Evolutionary conservation across 2,888 invertebrate genomes (phyloP), one percentile per base, ranked within the genome.

Genomic region (Iselma pallidipennis): DNA sequence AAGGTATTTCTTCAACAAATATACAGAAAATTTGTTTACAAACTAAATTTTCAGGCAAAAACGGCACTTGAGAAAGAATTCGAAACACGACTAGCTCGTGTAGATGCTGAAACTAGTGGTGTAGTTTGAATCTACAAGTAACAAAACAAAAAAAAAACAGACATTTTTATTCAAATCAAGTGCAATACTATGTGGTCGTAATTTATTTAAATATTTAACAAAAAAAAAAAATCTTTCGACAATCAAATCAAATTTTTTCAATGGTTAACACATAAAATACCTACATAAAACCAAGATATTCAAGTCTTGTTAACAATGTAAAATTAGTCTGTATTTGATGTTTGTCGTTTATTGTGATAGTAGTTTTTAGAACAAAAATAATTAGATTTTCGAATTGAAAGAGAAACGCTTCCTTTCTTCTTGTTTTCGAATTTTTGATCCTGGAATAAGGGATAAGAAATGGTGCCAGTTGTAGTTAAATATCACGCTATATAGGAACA

Each of bases 1-100:
- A 89, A 87, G 84, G 90, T 90, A 77, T 60, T 63, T 42, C 9
- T 37, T 33, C 21, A 55, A 16, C 14, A 29, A 28, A 26, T 56
- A 28, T 56, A 58, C 29, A 3, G 49, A 53, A 19, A 53, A 53
- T 23, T 37, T 49, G 12, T 9, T 57, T n/a, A n/a, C n/a, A n/a
- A n/a, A n/a, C n/a, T n/a, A n/a, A 19, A 42, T 57, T 70, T 71
- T 29, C 61, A 82, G 82, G 81, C 80, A 28, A 81, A 80, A 74
- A 67, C 74, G 50, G 80, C 80, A 7, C 71, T 82, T 42, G 68
- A 66, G 58, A 80, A 80, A 67, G 82, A 82, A 69, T 82, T 82
- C 62, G 82, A 82, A 70, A 80, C 77, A 48, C 75, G 82, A 55
- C 68, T 82, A 52, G 78, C 81, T 12, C 70, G 79, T 66, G 76